Percentiles rank a stretch among this genome's conserved stretches.
Conservation (phyloP, 2,888 invertebrate species). For the Cylindroiulus punctatus region DNA sequence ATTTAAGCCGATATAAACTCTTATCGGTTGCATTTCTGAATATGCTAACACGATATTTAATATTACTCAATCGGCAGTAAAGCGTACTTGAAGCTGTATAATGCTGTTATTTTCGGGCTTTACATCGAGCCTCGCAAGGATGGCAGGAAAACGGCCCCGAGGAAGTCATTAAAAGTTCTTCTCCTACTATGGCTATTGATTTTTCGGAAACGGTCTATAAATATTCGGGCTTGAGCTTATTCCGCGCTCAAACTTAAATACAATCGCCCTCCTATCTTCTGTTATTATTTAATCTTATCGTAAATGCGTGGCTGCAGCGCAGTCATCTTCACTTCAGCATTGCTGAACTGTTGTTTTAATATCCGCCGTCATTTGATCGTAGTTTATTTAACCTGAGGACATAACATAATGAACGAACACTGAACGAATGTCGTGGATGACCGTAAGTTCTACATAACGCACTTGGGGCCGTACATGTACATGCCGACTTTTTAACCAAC, state of each 20-base stretch:
- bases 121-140: neutral
- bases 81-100: neutral
- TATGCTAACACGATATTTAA: constrained; percentile 11
- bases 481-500: too few relatives aligned
- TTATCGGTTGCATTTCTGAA: neutral
- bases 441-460: neutral
- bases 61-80: neutral
- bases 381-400: neutral
- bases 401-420: neutral
- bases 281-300: constrained; percentile 18
- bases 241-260: neutral
- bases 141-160: neutral
- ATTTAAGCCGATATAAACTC: neutral
- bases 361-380: neutral
- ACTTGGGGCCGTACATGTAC: too few relatives aligned
- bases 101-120: neutral
- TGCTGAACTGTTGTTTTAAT: neutral
- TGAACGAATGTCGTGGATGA: neutral
- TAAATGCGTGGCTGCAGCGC: neutral
- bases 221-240: neutral
- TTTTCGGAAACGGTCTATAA: constrained; percentile 3
- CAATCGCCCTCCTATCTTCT: neutral
- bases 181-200: neutral
- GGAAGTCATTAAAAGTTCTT: constrained; percentile 11
- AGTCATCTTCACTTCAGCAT: neutral